phyloP scores from a whole-genome alignment of 2,797 vertebrate genomes.

The Melanogrammus aeglefinus region DNA sequence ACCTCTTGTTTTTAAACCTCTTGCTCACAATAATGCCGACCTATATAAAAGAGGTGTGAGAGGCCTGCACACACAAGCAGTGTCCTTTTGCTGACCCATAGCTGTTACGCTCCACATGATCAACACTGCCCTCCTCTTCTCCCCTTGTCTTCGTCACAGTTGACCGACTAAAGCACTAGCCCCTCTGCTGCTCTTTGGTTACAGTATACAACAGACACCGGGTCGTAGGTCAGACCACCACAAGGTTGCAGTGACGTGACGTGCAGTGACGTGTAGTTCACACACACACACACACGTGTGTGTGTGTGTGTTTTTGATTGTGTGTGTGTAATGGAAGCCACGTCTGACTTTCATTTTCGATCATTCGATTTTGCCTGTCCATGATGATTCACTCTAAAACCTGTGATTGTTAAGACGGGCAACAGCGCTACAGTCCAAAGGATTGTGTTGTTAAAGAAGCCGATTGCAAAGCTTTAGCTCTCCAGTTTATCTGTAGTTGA shows the following conservation, averaged over 20 bases:
- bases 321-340: not conserved
- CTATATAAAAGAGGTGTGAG: conserved; percentile 1
- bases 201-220: conserved; percentile 6
- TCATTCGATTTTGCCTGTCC: not conserved
- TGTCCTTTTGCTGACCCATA: conserved; percentile 47
- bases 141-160: conserved; percentile 13
- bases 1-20: not conserved
- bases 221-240: conserved; percentile 23
- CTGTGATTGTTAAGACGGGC: too few species aligned
- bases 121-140: conserved; percentile 16
- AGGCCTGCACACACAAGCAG: conserved; percentile 1
- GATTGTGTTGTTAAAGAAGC: not conserved
- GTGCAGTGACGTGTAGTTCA: not conserved
- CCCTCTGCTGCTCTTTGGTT: conserved; percentile 6
- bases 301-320: not conserved
- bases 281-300: not conserved
- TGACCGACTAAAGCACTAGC: not conserved
- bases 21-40: conserved; percentile 5
- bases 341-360: too few species aligned
- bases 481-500: not conserved
- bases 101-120: not conserved
- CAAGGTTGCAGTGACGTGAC: not conserved
- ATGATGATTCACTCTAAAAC: not conserved
- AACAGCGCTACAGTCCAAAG: too few species aligned
- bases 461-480: not conserved